Evolutionary conservation across 2,888 invertebrate genomes (phyloP), one percentile per base, ranked within the genome.

Genomic region (Cartodere bifasciata): DNA sequence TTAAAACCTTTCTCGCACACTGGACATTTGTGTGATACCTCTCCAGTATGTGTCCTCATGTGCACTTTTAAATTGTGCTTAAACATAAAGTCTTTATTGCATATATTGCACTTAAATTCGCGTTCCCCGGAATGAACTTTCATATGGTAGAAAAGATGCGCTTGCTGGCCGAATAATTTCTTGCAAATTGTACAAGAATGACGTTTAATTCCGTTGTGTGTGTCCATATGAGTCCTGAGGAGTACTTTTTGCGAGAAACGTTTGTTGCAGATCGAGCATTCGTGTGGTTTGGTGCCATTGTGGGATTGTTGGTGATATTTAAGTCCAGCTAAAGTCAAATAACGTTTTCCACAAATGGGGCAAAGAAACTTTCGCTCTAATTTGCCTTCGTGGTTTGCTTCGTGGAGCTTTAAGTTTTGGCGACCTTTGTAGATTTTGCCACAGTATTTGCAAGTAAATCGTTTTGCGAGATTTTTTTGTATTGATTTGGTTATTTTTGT

Each of bases 1-100:
- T 57, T 56, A 35, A 58, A 58, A 1, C 58, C 58, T 31, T 54
- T 58, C 28, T 53, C 53, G 34, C 58, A 59, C 13, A 58, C 54
- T 2, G 54, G 53, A 26, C 59, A 59, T 50, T 56, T 20, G 24
- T 33, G 29, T 7, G 33, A 29, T 7, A 23, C 16, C 9, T 29
- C 33, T 3, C 33, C 33, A 13, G 27, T 32, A n/a, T 32, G 32
- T n/a, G 16, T 13, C 15, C 12, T 11, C 15, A 30, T 11, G 27
- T 32, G 20, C n/a, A 59, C 49, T 29, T 55, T 58, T 52, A 58
- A 51, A 29, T 58, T 58, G 15, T 56, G 55, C 16, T 54, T 52
- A 1, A 55, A 53, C 1, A 59, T 53, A 36, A 62, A 26, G 47
- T 5, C 11, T 23, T 23, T 23, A 7, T 11, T 11, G 10, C 24